A percentile compares a stretch with the other conserved stretches of the same genome.
These are phyloP conservation scores for Thunnus maccoyii DNA, from an alignment of 2,113 vertebrate species.

Conservation along the genomic window DNA sequence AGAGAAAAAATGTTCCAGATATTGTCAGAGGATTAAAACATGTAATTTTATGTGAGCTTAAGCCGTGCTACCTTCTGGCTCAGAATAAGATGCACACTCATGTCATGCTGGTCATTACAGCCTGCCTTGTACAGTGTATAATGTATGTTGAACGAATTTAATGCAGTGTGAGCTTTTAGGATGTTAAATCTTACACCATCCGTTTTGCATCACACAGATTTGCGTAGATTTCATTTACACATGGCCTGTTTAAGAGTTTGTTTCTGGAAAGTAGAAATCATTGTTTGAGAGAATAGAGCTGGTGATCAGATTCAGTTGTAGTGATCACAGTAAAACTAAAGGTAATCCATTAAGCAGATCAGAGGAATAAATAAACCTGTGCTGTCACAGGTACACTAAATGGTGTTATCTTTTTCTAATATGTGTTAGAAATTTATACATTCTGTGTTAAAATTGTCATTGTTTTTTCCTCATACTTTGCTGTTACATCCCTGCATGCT, in stretches of 20 bases:
- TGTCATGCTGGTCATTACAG: background rate
- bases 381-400: background rate
- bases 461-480: background rate
- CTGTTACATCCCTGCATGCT: background rate
- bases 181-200: background rate
- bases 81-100: background rate
- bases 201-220: background rate
- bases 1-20: conserved; percentile 1
- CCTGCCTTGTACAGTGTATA: background rate
- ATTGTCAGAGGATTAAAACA: conserved; percentile 38
- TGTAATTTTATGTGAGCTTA: conserved; percentile 34
- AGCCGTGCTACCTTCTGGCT: background rate
- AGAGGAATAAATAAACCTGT: conserved; percentile 1
- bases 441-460: background rate
- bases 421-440: background rate
- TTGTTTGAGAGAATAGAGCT: background rate
- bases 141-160: background rate
- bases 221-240: conserved; percentile 5
- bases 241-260: background rate
- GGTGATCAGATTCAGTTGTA: conserved; percentile 1
- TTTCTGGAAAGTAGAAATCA: background rate
- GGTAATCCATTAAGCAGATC: conserved; percentile 15
- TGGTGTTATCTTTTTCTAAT: background rate
- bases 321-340: background rate
- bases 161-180: background rate